Evolutionary conservation across 2,113 vertebrate genomes (phyloP).

Genomic region (Phyllostomus discolor): DNA sequence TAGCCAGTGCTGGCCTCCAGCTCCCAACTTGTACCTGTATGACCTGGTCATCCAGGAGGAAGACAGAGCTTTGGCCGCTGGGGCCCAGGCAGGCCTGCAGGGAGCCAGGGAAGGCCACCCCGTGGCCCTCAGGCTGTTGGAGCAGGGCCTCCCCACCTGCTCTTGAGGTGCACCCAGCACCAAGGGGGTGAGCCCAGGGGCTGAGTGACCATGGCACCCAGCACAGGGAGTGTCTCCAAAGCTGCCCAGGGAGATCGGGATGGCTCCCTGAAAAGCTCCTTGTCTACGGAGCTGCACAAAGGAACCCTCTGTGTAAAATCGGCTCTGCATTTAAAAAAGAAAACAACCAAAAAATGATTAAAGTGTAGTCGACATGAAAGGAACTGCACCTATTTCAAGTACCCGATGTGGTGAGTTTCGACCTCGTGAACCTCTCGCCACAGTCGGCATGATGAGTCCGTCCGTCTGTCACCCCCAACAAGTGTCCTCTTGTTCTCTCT

Average conservation of each 20-base stretch:
- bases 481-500: neutral
- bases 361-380: neutral
- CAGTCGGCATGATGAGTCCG: neutral
- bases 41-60: neutral
- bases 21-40: neutral
- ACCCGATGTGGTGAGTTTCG: neutral
- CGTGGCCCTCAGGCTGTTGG: neutral
- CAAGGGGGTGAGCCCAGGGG: neutral
- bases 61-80: neutral
- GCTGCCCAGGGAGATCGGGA: accelerated
- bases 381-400: neutral
- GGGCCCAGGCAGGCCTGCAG: neutral
- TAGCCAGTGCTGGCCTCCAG: neutral
- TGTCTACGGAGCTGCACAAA: neutral
- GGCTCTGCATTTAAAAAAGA: neutral
- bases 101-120: neutral
- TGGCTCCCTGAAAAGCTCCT: neutral
- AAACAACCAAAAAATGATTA: neutral
- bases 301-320: neutral
- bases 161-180: neutral
- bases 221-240: neutral
- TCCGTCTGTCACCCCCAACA: neutral
- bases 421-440: neutral
- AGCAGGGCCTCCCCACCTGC: neutral
- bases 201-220: neutral